Evolutionary conservation across 2,113 vertebrate genomes (phyloP), one percentile per base, ranked within the genome.

Genomic region (Trichechus manatus): DNA sequence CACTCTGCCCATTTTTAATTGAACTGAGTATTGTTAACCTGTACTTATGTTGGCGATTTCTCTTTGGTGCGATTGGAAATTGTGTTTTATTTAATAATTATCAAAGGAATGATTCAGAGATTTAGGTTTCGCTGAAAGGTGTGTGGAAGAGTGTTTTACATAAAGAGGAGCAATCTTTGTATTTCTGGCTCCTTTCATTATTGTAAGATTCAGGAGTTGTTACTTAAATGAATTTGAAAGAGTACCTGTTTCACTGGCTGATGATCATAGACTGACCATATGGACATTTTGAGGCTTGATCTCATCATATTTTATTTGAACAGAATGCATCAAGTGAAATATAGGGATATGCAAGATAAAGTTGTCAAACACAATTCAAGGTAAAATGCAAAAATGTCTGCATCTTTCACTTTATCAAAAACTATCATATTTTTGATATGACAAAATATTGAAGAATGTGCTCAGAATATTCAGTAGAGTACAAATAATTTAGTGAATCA

Each of bases 1-100:
- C 19, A 56, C 3, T 9, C 63, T 20, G 14, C 15, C 36, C 13
- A 89, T 68, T n/a, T 96, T 91, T 96, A 96, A 44, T 50, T 85
- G 56, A 91, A 10, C 31, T 47, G 79, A 7, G 29, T 59, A 89
- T 19, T 92, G 79, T 82, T 89, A 97, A 82, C 17, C 13, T 91
- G 25, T 13, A 66, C 7, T 81, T 94, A 81, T 80, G 1, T 81
- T 82, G 84, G 85, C 63, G 44, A 93, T 63, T 97, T 93, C 2
- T 20, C 25, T 92, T 96, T 50, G 36, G 56, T 72, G 25, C 25
- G 17, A 92, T 87, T 95, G 78, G 10, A 97, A 97, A 27, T 72
- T 72, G 50, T 97, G 98, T 97, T 98, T 96, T 56, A 94, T 97
- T 97, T 27, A 94, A 74, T 96, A 75, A 92, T 86, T 92, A 96